phyloP scores from a whole-genome alignment of 2,113 vertebrate species.

The Chionis minor region DNA sequence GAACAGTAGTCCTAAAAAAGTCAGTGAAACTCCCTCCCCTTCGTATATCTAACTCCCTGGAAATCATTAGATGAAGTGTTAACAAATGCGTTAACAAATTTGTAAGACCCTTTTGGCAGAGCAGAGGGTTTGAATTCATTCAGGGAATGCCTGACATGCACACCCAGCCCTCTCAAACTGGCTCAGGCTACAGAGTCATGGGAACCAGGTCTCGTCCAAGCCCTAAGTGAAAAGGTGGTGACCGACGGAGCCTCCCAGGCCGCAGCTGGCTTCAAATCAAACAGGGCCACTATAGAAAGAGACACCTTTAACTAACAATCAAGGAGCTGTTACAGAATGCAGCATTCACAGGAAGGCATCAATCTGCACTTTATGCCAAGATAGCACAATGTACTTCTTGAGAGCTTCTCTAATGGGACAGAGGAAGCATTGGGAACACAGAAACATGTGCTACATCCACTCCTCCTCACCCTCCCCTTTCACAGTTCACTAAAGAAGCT shows the following conservation, averaged over 20 bases:
- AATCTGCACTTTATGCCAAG: conserved; percentile 65
- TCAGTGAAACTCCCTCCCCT: background rate
- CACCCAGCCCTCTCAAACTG: background rate
- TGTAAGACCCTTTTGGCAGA: conserved; percentile 26
- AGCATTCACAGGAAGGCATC: conserved; percentile 71
- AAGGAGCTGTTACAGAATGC: conserved; percentile 49
- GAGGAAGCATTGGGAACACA: conserved; percentile 49
- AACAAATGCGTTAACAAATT: conserved; percentile 24
- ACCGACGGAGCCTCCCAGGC: background rate
- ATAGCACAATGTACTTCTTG: conserved; percentile 67
- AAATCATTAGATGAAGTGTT: conserved; percentile 1
- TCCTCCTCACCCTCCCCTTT: background rate
- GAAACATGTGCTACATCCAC: conserved; percentile 29
- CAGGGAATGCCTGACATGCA: conserved; percentile 2
- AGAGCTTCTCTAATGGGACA: conserved; percentile 49
- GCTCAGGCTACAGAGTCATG: conserved; percentile 57
- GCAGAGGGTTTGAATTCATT: conserved; percentile 25
- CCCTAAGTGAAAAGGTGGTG: conserved; percentile 23
- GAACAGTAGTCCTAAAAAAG: background rate
- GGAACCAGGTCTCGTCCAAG: conserved; percentile 43
- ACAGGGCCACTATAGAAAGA: conserved; percentile 35
- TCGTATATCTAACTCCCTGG: background rate
- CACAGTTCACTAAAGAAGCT: conserved; percentile 35
- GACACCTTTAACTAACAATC: conserved; percentile 64
- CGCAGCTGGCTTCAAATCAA: conserved; percentile 64